Evolutionary conservation across 2,888 invertebrate genomes (phyloP).

Genomic region (Ichneumon xanthorius): DNA sequence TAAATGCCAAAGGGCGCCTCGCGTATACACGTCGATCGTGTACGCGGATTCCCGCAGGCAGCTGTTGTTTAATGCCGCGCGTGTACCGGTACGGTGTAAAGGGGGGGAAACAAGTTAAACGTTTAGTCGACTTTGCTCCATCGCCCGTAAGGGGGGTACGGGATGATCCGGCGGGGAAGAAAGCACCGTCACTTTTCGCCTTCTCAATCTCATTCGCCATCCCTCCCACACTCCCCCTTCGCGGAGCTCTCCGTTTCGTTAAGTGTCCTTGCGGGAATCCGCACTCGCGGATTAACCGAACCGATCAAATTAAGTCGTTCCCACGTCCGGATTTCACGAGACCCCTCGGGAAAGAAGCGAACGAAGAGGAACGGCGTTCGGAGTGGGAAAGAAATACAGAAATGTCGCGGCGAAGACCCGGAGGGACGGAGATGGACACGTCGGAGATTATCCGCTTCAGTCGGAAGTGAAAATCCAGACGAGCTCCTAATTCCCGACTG

Average conservation of each 20-base stretch:
- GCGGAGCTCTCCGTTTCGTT: constrained; percentile 10
- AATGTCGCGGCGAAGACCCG: background rate
- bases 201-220: background rate
- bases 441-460: constrained; percentile 70
- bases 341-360: background rate
- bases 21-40: constrained; percentile 51
- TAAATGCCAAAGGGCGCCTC: constrained; percentile 77
- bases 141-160: background rate
- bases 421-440: constrained; percentile 20
- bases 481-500: constrained; percentile 80
- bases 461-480: constrained; percentile 75
- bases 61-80: background rate
- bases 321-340: constrained; percentile 1
- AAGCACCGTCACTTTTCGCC: constrained; percentile 28
- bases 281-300: constrained; percentile 10
- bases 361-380: background rate
- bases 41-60: constrained; percentile 7
- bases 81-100: background rate
- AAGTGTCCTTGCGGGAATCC: constrained; percentile 6
- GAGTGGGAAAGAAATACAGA: constrained; percentile 27
- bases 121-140: constrained; percentile 13
- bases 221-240: background rate
- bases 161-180: background rate
- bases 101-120: constrained; percentile 21
- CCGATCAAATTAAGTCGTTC: constrained; percentile 38